phyloP scores from a whole-genome alignment of 2,797 vertebrate genomes.

The Hipposideros larvatus region DNA sequence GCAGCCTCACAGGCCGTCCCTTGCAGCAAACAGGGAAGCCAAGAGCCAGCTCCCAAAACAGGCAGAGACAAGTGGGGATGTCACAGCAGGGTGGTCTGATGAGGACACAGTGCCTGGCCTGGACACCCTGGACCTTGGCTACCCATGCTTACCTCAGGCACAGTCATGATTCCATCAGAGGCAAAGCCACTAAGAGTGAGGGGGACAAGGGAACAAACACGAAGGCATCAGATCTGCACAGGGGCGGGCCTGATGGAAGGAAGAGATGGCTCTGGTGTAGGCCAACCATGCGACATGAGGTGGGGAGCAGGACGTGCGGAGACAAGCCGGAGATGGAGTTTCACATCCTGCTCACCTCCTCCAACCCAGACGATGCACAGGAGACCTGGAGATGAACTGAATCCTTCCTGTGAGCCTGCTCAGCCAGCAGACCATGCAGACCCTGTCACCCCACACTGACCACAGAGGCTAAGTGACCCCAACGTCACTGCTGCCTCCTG shows the following conservation, averaged over 20 bases:
- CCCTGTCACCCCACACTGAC: background rate
- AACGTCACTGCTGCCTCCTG: background rate
- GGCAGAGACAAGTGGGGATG: background rate
- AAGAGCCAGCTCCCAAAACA: background rate
- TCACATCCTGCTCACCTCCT: background rate
- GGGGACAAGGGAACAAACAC: background rate
- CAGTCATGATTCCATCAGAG: background rate
- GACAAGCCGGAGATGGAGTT: background rate
- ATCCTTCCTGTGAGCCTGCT: background rate
- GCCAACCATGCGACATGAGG: background rate
- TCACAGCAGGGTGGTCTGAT: background rate
- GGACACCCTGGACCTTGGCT: background rate
- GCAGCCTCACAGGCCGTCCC: background rate
- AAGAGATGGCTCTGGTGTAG: background rate
- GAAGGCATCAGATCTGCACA: background rate
- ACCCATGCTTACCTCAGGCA: fast-evolving
- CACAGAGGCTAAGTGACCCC: background rate
- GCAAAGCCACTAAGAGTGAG: background rate
- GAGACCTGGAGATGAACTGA: background rate
- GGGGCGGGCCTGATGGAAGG: background rate
- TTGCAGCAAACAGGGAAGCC: background rate
- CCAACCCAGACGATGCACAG: background rate
- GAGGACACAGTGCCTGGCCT: background rate
- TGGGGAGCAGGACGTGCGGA: no score
- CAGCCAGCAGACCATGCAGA: fast-evolving